Evolutionary conservation across 2,113 vertebrate species (phyloP), one percentile per base, ranked within the genome.

Genomic region (Antechinus flavipes): DNA sequence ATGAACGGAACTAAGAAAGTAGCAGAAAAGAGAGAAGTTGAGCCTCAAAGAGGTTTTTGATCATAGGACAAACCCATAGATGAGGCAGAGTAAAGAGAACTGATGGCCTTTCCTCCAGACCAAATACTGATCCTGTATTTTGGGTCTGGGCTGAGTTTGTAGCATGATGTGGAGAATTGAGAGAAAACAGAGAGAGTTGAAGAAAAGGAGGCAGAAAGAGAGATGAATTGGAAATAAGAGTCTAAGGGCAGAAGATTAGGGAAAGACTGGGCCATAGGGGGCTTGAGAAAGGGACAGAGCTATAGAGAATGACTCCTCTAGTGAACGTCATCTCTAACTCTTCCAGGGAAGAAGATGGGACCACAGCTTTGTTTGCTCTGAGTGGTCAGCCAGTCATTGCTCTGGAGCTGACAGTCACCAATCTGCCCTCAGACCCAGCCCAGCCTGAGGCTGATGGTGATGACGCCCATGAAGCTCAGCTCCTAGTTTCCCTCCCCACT

Each of bases 391-490:
- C 98, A n/a, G 96, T 99, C n/a, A 98, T 99, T 53, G 99, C 98
- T 12, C 97, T 99, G 98, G 99, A 99, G 98, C 98, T 99, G 96
- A 99, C 53, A 0, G 98, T 99, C 96, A 99, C 98, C 93, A 99
- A 99, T 97, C 93, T 98, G 94, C 99, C 99, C 58, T 99, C 99
- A 16, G 98, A 99, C 96, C 98, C 98, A 0, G 25, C 91, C 8
- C 10, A 96, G 30, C 99, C 99, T 0, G 98, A 99, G 76, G 97
- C 98, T 46, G 99, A 99, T 0, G 99, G 99, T 5, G 99, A 99
- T 0, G 99, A 99, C 0, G 99, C 99, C 46, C 99, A 99, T 0
- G 99, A 99, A 4, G 99, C 99, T 10, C 98, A 99, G 98, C 98
- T 99, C 55, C 96, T 98, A 0, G 98, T 99, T 96, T 97, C 98